Base-by-base conservation (phyloP, 1,140 invertebrate genomes). In the Glossosoma conforme region DNA sequence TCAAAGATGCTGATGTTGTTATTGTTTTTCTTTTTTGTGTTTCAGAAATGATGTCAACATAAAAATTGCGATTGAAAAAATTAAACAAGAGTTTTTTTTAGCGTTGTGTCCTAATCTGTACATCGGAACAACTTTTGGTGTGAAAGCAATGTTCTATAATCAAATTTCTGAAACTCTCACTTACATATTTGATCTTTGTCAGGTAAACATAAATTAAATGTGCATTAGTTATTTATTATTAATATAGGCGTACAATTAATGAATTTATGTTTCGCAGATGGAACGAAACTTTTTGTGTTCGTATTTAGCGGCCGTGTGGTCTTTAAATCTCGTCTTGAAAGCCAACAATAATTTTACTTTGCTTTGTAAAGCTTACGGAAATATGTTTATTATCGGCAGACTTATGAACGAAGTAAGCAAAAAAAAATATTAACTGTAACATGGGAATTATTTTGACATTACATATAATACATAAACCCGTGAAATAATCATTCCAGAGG, bases 281-380 rank as follows among this genome's bases (percentile, higher is more conserved):
- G n/a, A n/a, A n/a, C n/a, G n/a, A n/a, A n/a, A n/a, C n/a, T n/a
- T n/a, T n/a, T n/a, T n/a, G n/a, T n/a, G 5, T 32, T 77, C 78
- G 0, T 62, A 68, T 25, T 58, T 81, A 15, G 75, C 78, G 3
- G 77, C 79, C 0, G 65, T 76, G 18, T 79, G 77, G 77, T 64
- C 74, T 22, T 52, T 81, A 24, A 74, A 70, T 47, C 67, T 69
- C 25, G 74, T 76, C 1, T 51, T 77, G 6, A 53, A 65, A 6
- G 68, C 70, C 0, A 70, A 69, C 32, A 69, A 65, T 6, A 69
- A 79, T 54, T 79, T 81, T 46, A 55, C 68, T 11, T 56, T 69
- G 0, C 59, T 81, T 0, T 79, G 77, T 43, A 63, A 64, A 3
- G 66, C 70, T 6, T 79, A 77, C 45, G 68, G 66, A 0, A 78